phyloP scores from a whole-genome alignment of 2,113 vertebrate genomes.

The Rhipidura dahli region DNA sequence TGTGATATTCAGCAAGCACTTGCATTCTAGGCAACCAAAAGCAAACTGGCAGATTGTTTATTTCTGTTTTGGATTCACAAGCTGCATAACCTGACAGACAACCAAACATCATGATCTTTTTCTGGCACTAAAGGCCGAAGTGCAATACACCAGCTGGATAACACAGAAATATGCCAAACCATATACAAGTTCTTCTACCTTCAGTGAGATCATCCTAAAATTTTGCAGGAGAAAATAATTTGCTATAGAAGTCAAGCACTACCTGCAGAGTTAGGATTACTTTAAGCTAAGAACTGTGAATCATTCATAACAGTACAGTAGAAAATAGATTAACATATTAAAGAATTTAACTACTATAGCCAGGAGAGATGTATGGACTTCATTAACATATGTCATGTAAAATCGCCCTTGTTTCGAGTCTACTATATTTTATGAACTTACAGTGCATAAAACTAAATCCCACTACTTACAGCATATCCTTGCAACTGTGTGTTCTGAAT shows the following conservation, averaged over 20 bases:
- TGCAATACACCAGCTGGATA: background rate
- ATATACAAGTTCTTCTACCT: background rate
- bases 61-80: conserved; percentile 11
- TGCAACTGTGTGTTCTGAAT: background rate
- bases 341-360: background rate
- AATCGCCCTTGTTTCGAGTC: conserved; percentile 1
- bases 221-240: background rate
- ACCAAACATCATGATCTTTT: background rate
- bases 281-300: background rate
- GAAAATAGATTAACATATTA: conserved; percentile 13
- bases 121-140: background rate
- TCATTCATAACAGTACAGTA: background rate
- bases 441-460: background rate
- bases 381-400: background rate
- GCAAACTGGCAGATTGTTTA: background rate
- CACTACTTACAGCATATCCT: background rate
- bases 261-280: background rate
- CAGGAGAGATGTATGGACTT: background rate
- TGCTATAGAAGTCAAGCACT: background rate
- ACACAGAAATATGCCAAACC: background rate
- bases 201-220: background rate
- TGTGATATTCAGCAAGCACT: background rate
- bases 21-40: background rate
- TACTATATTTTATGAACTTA: background rate
- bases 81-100: background rate